Evolutionary conservation across 2,888 invertebrate genomes (phyloP), one percentile per base, ranked within the genome.

Genomic region (Amblyjoppa fuscipennis): DNA sequence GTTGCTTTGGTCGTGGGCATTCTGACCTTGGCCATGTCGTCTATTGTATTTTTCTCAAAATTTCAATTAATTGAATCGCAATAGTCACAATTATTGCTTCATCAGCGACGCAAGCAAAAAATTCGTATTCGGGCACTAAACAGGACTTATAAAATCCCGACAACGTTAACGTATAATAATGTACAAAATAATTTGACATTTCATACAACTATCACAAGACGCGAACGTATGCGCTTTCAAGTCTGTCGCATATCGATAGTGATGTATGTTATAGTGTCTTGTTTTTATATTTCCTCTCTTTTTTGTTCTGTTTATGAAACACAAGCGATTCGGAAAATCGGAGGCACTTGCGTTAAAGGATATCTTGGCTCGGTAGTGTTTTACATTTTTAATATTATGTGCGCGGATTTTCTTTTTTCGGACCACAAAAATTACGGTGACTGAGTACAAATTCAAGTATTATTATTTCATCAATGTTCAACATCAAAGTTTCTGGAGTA

Each of bases 1-100:
- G 68, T 41, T n/a, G 79, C 69, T 76, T 80, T 83, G 20, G 77
- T 86, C 75, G 76, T 77, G 25, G 88, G 77, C 80, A 83, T 80
- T 82, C 80, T 71, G 71, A 88, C 88, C 81, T 86, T 85, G 61
- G 88, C 84, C 87, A 88, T 88, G 45, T 77, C 31, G 31, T 69
- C 80, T 74, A 53, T 51, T 84, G 9, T 61, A 38, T 73, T 53
- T 45, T 59, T 61, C 38, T 64, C 53, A 53, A 49, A 49, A 64
- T 79, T 41, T 25, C 45, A 45, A n/a, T 73, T 34, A 73, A 77
- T 59, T 73, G 77, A 84, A 84, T 80, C 38, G 71, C 34, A 73
- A 73, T 31, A 51, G 51, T 81, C 78, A 64, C 81, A 74, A 69
- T n/a, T 70, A 61, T 69, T n/a, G 61, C 28, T 53, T 34, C 45